A percentile compares a stretch with the other conserved stretches of the same genome.
Evolutionary conservation across 2,113 vertebrate genomes (phyloP).

Genomic region (Probosciger aterrimus): DNA sequence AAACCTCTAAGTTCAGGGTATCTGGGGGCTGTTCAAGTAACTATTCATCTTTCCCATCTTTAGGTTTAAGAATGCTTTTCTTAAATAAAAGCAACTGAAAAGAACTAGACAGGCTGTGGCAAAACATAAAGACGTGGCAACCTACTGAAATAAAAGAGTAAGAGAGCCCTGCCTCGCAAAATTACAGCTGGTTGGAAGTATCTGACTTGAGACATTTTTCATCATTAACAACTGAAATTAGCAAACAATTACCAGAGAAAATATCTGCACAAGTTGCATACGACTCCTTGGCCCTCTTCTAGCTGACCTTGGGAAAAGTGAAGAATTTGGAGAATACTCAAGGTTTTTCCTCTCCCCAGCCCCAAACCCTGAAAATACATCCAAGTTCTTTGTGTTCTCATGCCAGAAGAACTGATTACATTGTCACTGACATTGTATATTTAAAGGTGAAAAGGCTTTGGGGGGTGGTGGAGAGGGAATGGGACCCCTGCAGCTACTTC

Average conservation of each 20-base stretch:
- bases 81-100: slow-evolving; percentile 28
- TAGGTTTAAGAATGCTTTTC: slow-evolving; percentile 8
- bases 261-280: neutral
- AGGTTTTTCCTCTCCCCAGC: neutral
- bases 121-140: slow-evolving; percentile 6
- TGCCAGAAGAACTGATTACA: neutral
- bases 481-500: neutral
- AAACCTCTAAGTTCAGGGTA: slow-evolving; percentile 24
- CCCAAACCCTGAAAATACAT: neutral
- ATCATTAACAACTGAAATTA: slow-evolving; percentile 6
- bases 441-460: neutral
- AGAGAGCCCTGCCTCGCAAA: neutral
- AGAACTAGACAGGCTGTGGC: neutral
- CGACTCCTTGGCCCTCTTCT: neutral
- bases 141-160: neutral
- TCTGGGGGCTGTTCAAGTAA: neutral
- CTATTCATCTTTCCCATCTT: neutral
- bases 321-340: neutral
- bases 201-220: neutral
- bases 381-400: neutral
- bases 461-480: neutral
- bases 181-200: neutral
- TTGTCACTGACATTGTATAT: neutral
- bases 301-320: neutral
- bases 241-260: neutral